Evolutionary conservation across 2,797 vertebrate species (phyloP), one percentile per base, ranked within the genome.

Genomic region (Phoeniculus purpureus): DNA sequence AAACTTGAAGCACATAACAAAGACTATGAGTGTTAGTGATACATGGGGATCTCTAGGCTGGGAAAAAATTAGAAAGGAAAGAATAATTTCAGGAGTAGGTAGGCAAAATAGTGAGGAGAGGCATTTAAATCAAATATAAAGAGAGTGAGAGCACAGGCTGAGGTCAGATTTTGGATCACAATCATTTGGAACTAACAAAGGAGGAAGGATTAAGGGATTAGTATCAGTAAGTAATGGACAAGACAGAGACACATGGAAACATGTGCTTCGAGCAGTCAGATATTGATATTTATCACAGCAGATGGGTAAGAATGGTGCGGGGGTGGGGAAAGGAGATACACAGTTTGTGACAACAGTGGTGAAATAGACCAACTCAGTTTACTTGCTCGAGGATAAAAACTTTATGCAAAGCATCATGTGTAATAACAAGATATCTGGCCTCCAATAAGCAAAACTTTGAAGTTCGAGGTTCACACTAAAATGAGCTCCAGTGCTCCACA

Each of bases 371-470:
- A 65, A 54, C 80, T 91, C 25, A 55, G 10, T 66, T 52, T 10
- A 37, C 23, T 59, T 59, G 22, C 10, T 64, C 54, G 56, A 31
- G 37, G 14, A 74, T 50, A 75, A 85, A 88, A 51, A 9, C 19
- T n/a, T 67, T 51, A 25, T 19, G n/a, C 1, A 0, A 5, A 77
- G 61, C 1, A 0, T 37, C 19, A 18, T 56, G 32, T 29, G 61
- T 31, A 64, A 16, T 66, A 22, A 64, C 15, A 59, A 75, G 29
- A 27, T 76, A 43, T 7, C 37, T 50, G 32, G 37, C 60, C 9
- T 81, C 40, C 47, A 50, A 9, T 0, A 86, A 64, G 25, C 12
- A 73, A 83, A 77, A 80, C 25, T 50, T 62, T 15, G 32, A 26
- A 31, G 21, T 52, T 21, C 54, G 4, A 12, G 16, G 29, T 34